These are phyloP conservation scores for Actinernus sp. DNA, from an alignment of 92 coral and sea anemone genomes.

Conservation along the genomic window DNA sequence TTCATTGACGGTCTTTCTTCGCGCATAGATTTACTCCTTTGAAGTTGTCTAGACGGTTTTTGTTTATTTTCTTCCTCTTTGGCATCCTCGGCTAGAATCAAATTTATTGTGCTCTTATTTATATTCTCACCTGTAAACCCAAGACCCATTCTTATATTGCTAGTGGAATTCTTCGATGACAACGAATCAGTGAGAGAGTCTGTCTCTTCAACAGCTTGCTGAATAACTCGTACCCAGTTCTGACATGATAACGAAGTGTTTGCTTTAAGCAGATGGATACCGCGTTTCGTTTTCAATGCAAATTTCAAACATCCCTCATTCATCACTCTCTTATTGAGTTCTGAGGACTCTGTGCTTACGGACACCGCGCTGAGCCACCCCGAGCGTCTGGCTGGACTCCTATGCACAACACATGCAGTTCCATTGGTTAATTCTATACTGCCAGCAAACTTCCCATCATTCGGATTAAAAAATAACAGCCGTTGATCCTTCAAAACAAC, in stretches of 20 bases:
- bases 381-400: constrained; percentile 5
- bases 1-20: constrained; percentile 6
- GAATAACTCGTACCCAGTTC: constrained; percentile 65
- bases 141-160: neutral
- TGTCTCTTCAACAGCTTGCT: constrained; percentile 39
- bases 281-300: constrained; percentile 66
- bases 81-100: constrained; percentile 1
- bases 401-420: constrained; percentile 45
- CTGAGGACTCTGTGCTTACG: constrained; percentile 9
- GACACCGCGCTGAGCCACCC: neutral
- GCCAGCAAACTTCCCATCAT: constrained; percentile 62
- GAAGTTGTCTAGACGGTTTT: neutral
- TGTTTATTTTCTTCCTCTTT: constrained; percentile 17
- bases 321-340: constrained; percentile 1
- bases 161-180: no score
- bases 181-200: no score
- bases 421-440: constrained; percentile 57
- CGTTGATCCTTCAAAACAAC: constrained; percentile 51
- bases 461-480: constrained; percentile 59
- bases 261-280: constrained; percentile 77
- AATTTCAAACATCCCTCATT: constrained; percentile 56
- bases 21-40: constrained; percentile 16
- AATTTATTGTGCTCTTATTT: neutral
- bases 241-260: constrained; percentile 54
- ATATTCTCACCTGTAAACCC: neutral